These are phyloP conservation scores for Deilephila porcellus DNA, from an alignment of 2,888 invertebrate species.

Conservation along the genomic window DNA sequence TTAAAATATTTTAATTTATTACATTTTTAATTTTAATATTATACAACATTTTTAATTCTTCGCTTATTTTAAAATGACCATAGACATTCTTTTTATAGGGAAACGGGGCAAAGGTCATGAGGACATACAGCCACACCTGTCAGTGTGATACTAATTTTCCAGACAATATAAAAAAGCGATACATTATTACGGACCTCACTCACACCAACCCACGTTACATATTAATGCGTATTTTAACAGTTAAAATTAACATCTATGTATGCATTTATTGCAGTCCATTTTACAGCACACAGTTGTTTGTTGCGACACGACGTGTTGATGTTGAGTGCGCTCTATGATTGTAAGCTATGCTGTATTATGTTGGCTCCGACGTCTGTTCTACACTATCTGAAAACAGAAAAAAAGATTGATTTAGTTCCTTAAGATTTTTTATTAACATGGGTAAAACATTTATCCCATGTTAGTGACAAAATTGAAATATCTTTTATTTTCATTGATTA, in stretches of 20 bases:
- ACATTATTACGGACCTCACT: slow-evolving; percentile 67
- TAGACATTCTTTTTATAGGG: slow-evolving; percentile 33
- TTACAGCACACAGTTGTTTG: slow-evolving; percentile 64
- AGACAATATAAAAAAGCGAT: slow-evolving; percentile 61
- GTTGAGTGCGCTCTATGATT: slow-evolving; percentile 63
- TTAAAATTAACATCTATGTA: slow-evolving; percentile 72
- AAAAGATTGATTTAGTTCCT: background rate
- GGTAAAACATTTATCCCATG: too few species aligned
- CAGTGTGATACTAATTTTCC: slow-evolving; percentile 53
- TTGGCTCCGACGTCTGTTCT: slow-evolving; percentile 63
- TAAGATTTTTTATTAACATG: background rate
- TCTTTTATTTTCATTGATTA: too few species aligned
- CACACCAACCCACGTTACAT: slow-evolving; percentile 73
- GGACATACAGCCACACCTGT: slow-evolving; percentile 46
- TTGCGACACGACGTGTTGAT: slow-evolving; percentile 56
- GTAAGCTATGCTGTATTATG: slow-evolving; percentile 74
- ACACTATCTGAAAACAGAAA: slow-evolving; percentile 58
- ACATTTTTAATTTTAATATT: slow-evolving; percentile 1
- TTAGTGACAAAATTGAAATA: too few species aligned
- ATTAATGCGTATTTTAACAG: slow-evolving; percentile 68
- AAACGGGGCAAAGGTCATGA: slow-evolving; percentile 35
- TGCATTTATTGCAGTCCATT: slow-evolving; percentile 70
- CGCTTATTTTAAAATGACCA: slow-evolving; percentile 31
- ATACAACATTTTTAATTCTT: slow-evolving; percentile 3
- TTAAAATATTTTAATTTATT: slow-evolving; percentile 13